Conservation (phyloP, 2,888 invertebrate genomes). For the Drosophila mercatorum region DNA sequence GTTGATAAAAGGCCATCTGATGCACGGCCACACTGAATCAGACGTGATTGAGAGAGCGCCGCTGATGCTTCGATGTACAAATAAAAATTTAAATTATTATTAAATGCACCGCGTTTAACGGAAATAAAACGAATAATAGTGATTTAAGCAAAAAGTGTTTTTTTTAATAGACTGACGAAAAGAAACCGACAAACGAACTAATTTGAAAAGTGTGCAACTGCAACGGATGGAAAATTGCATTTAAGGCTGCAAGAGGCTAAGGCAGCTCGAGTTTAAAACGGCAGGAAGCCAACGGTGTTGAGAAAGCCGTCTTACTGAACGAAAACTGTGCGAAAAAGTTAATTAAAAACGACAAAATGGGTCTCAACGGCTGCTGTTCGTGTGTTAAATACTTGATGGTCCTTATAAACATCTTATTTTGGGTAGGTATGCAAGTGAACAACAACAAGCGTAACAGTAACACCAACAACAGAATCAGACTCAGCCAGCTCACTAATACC, state of each 20-base stretch:
- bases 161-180: constrained; percentile 12
- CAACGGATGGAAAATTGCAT: constrained; percentile 37
- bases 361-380: constrained; percentile 84
- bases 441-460: constrained; percentile 38
- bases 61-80: constrained; percentile 58
- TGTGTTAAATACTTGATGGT: constrained; percentile 84
- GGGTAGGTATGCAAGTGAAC: constrained; percentile 76
- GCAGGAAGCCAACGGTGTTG: constrained; percentile 59
- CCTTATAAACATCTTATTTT: constrained; percentile 84
- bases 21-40: constrained; percentile 44
- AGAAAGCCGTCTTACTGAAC: constrained; percentile 31
- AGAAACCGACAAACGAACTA: constrained; percentile 1
- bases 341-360: constrained; percentile 73
- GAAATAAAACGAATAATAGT: constrained; percentile 38
- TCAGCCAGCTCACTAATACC: constrained; percentile 39
- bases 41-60: constrained; percentile 53
- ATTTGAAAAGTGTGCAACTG: constrained; percentile 24
- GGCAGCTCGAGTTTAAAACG: constrained; percentile 48
- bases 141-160: constrained; percentile 35
- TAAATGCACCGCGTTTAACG: constrained; percentile 59
- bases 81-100: constrained; percentile 61
- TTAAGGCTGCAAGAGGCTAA: constrained; percentile 37
- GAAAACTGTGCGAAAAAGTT: constrained; percentile 33
- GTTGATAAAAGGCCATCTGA: neutral
- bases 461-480: constrained; percentile 22